Conservation (phyloP, 2,113 vertebrate genomes). For the Aldabrachelys gigantea region DNA sequence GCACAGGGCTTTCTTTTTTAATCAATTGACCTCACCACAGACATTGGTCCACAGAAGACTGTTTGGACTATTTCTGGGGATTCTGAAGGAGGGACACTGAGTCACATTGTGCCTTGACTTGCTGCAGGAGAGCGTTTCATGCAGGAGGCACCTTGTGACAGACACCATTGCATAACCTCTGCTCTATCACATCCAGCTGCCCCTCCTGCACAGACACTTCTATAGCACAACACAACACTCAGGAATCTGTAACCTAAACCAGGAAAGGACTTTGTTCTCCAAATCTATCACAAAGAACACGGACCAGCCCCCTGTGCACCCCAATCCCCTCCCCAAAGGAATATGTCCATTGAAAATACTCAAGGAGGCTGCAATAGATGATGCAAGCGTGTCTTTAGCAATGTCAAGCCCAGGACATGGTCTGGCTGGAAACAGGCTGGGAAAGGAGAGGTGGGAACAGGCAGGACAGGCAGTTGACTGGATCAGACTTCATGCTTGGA, state of each 20-base stretch:
- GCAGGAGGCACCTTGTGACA: background rate
- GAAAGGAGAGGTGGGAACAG: background rate
- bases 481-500: background rate
- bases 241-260: background rate
- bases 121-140: background rate
- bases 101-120: background rate
- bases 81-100: background rate
- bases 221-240: background rate
- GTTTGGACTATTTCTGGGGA: background rate
- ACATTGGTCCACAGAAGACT: too few species aligned
- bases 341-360: background rate
- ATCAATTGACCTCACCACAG: too few species aligned
- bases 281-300: background rate
- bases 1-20: too few species aligned
- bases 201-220: background rate
- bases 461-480: background rate
- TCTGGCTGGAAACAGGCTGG: background rate
- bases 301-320: background rate
- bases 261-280: background rate
- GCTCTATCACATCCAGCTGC: background rate
- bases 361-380: background rate
- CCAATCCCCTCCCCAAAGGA: background rate
- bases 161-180: background rate
- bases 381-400: background rate
- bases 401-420: background rate